Percentiles rank a stretch among this genome's conserved stretches.
phyloP scores from a whole-genome alignment of 2,888 invertebrate genomes.

The Deroplatys truncata region DNA sequence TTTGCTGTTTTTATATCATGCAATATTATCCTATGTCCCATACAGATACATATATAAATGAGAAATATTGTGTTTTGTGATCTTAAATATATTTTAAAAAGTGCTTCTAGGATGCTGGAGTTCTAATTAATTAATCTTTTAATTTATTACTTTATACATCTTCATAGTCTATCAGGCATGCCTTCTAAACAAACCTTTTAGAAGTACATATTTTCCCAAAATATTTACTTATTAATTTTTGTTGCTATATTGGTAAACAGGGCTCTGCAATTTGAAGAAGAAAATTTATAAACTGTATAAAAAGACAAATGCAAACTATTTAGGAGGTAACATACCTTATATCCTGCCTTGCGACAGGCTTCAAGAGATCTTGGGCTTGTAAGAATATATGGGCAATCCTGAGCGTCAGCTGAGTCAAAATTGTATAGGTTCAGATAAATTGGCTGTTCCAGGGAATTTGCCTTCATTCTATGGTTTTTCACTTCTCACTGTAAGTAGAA shows the following conservation, averaged over 20 bases:
- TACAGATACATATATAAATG: too few relatives aligned
- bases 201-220: too few relatives aligned
- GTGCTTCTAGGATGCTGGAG: too few relatives aligned
- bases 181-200: too few relatives aligned
- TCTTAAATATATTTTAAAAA: too few relatives aligned
- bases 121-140: too few relatives aligned
- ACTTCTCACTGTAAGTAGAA: not conserved
- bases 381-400: slow-evolving; percentile 49
- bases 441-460: slow-evolving; percentile 20
- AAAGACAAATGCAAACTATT: not conserved
- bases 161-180: too few relatives aligned
- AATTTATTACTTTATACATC: too few relatives aligned
- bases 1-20: too few relatives aligned
- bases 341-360: slow-evolving; percentile 47
- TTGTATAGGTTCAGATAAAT: slow-evolving; percentile 46
- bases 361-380: slow-evolving; percentile 53
- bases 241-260: not conserved
- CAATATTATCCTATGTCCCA: too few relatives aligned
- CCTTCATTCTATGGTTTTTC: slow-evolving; percentile 20
- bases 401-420: slow-evolving; percentile 47
- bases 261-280: not conserved
- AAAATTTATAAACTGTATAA: not conserved
- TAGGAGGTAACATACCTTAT: slow-evolving; percentile 43
- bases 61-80: too few relatives aligned
- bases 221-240: too few relatives aligned